Base-by-base conservation (phyloP, 2,888 invertebrate genomes). In the Petrolisthes manimaculis region DNA sequence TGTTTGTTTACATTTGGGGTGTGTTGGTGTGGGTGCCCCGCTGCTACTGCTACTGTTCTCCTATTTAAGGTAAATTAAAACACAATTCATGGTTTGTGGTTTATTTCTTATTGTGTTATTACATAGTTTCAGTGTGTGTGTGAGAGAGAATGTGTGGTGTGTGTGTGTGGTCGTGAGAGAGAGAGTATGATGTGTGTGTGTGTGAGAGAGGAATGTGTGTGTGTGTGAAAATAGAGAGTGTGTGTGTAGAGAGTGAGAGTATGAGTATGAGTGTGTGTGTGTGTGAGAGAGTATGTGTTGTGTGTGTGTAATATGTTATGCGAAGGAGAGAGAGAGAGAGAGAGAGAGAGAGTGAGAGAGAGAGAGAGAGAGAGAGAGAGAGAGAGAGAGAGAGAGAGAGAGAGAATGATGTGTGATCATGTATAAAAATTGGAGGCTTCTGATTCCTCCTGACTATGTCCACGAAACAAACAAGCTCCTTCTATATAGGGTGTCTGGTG, bases 381-480 rank as follows among this genome's bases (percentile, higher is more conserved):
- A 67, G 67, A 67, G 67, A 67, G 67, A 67, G 67, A 67, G 67
- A 67, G 67, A 67, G 67, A 67, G 67, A 67, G 67, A 67, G 67
- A 37, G 37, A 37, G 37, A 37, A 37, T 37, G 37, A 37, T 37
- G 37, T 37, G 37, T 37, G 37, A n/a, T n/a, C n/a, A n/a, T n/a
- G n/a, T n/a, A n/a, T n/a, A n/a, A n/a, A n/a, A n/a, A n/a, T n/a
- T n/a, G n/a, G n/a, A n/a, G n/a, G n/a, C n/a, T n/a, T n/a, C n/a
- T n/a, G n/a, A n/a, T n/a, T n/a, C n/a, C n/a, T n/a, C n/a, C n/a
- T n/a, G n/a, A n/a, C n/a, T n/a, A n/a, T n/a, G n/a, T n/a, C n/a
- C n/a, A n/a, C n/a, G n/a, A n/a, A n/a, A n/a, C n/a, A n/a, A n/a
- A n/a, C n/a, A n/a, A n/a, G n/a, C n/a, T n/a, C n/a, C n/a, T n/a